phyloP scores from a whole-genome alignment of 2,113 vertebrate genomes.

The Indri indri region DNA sequence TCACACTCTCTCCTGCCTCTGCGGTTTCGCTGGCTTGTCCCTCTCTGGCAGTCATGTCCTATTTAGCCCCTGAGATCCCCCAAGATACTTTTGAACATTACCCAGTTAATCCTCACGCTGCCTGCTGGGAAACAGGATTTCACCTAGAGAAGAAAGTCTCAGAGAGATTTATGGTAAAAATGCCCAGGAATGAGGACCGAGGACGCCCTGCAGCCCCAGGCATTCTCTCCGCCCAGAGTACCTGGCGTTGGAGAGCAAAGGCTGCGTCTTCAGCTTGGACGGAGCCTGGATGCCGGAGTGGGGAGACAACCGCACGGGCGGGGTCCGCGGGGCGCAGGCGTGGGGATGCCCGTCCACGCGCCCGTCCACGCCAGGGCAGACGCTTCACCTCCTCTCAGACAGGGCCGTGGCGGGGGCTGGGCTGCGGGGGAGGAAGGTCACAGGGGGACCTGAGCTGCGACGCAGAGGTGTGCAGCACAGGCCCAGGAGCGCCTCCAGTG shows the following conservation, averaged over 20 bases:
- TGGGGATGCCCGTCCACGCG: accelerated
- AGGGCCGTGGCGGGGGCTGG: not conserved
- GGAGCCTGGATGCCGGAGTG: not conserved
- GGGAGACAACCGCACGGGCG: not conserved
- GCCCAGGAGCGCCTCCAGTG: not conserved
- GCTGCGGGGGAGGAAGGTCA: not conserved
- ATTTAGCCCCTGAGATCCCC: not conserved
- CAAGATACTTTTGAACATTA: not conserved
- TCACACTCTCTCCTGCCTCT: not conserved
- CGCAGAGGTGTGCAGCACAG: accelerated
- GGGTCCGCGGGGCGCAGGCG: not conserved
- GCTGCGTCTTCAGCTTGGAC: accelerated
- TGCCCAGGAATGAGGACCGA: not conserved
- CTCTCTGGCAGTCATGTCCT: not conserved
- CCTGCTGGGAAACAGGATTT: not conserved
- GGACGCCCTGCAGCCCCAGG: too few species aligned
- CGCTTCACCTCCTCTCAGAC: not conserved
- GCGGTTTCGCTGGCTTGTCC: not conserved
- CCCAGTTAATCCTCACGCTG: not conserved
- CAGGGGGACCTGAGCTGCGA: not conserved
- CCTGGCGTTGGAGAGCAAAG: not conserved
- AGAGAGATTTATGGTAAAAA: not conserved
- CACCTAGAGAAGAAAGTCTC: not conserved
- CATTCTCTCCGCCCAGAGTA: not conserved
- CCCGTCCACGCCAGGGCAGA: too few species aligned